phyloP scores from a whole-genome alignment of 2,888 invertebrate genomes.

The Synergus itoensis region DNA sequence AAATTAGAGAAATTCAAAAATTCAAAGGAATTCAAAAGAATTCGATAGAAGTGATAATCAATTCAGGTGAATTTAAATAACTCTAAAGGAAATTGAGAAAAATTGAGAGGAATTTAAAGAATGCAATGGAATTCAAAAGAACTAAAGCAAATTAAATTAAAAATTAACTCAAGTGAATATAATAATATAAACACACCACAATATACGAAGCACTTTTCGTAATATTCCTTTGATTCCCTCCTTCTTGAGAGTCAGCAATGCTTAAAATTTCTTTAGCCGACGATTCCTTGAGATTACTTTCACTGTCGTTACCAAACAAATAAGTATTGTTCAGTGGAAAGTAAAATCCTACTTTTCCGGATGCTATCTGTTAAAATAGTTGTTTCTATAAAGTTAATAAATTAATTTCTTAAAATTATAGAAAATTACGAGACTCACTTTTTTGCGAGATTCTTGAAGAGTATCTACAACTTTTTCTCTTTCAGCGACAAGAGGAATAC shows the following conservation, averaged over 20 bases:
- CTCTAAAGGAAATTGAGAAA: too few species aligned
- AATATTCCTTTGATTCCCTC: constrained; percentile 54
- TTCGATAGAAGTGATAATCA: too few species aligned
- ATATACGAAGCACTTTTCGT: constrained; percentile 58
- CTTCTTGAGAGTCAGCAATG: constrained; percentile 14
- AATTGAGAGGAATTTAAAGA: too few species aligned
- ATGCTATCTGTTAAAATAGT: constrained; percentile 80
- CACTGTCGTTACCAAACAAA: constrained; percentile 82
- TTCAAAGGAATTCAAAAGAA: too few species aligned
- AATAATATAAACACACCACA: constrained; percentile 56
- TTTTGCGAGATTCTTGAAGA: constrained; percentile 84
- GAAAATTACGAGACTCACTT: constrained; percentile 76
- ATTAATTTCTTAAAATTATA: constrained; percentile 35
- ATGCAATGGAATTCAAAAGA: too few species aligned
- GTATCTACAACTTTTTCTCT: constrained; percentile 79
- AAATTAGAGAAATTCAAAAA: too few species aligned
- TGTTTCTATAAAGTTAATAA: constrained; percentile 35
- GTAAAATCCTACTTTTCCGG: constrained; percentile 86
- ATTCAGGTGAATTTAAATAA: too few species aligned
- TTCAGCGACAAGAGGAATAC: constrained; percentile 83
- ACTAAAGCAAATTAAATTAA: background rate
- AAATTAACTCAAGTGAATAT: background rate
- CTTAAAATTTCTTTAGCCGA: constrained; percentile 62
- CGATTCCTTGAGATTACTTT: constrained; percentile 71
- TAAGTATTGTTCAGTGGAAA: constrained; percentile 84